Base-by-base conservation (phyloP, 2,797 vertebrate species). In the Pogoniulus pusillus region DNA sequence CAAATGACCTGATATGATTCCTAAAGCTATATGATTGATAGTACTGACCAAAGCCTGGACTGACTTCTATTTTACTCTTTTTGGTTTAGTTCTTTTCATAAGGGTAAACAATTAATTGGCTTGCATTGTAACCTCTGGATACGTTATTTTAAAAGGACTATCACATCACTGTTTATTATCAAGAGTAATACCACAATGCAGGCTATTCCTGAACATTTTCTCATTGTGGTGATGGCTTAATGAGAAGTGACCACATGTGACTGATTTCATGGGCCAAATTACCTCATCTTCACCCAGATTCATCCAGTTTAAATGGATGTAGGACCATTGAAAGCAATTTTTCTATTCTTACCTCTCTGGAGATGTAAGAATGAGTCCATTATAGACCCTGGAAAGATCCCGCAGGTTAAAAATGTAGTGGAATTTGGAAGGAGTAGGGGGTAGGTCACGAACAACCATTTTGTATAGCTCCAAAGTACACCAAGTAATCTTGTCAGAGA, bases 321-420 rank as follows among this genome's bases (percentile, higher is more conserved):
- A 73, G 23, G 32, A 65, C 15, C 17, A 65, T 12, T 63, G 43
- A 85, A 60, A 55, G 29, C 19, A 58, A 10, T 49, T 91, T 80
- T 89, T 87, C 39, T 53, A 23, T 23, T 91, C 97, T 93, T 89
- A 99, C 99, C 98, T 98, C 82, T 98, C 98, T 8, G 98, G 94
- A 78, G 96, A 97, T 53, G 98, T 99, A 85, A 99, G 97, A 59
- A 97, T 93, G 45, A 99, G 97, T 68, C 99, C 99, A 4, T 98
- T 98, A 96, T 98, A 99, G 63, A 99, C 93, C 85, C 99, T 97
- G 6, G 99, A 99, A 76, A 99, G 97, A 87, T 99, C 99, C 17
- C 99, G 97, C 64, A 99, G 97, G 95, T 99, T 99, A 91, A 99
- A 99, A 97, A 99, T 99, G 92, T 99, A 99, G 94, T 99, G 99